These are phyloP conservation scores for Hemitrygon akajei DNA, from an alignment of 2,797 vertebrate species.

Conservation along the genomic window DNA sequence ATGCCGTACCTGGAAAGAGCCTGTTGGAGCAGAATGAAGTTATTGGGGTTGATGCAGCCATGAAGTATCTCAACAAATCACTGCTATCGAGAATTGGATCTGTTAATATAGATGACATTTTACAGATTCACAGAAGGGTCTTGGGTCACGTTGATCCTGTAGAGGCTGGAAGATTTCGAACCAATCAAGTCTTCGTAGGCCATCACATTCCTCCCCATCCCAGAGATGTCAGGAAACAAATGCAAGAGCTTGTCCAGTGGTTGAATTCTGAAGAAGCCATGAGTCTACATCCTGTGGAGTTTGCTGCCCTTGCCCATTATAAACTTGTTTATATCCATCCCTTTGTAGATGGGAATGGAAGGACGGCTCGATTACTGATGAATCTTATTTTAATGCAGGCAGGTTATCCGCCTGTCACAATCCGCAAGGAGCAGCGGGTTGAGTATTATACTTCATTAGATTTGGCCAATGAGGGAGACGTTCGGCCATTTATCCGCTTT, in stretches of 20 bases:
- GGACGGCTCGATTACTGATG: slow-evolving; percentile 88
- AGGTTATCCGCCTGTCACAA: slow-evolving; percentile 84
- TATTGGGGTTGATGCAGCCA: slow-evolving; percentile 82
- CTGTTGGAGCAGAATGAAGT: slow-evolving; percentile 94
- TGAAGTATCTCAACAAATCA: slow-evolving; percentile 89
- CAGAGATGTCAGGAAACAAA: slow-evolving; percentile 76
- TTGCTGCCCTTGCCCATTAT: slow-evolving; percentile 85
- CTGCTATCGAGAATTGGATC: slow-evolving; percentile 72
- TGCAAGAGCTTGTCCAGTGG: slow-evolving; percentile 89
- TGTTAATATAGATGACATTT: slow-evolving; percentile 65
- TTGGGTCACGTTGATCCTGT: slow-evolving; percentile 86
- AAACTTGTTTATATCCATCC: slow-evolving; percentile 95
- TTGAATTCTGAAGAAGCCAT: slow-evolving; percentile 85
- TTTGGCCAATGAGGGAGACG: slow-evolving; percentile 86
- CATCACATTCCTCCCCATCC: slow-evolving; percentile 90
- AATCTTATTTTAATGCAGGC: slow-evolving; percentile 94
- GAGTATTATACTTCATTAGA: slow-evolving; percentile 85
- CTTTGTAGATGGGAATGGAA: slow-evolving; percentile 86
- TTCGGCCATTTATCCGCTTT: slow-evolving; percentile 92
- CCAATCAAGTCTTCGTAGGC: slow-evolving; percentile 86
- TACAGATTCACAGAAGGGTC: slow-evolving; percentile 86
- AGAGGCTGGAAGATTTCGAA: slow-evolving; percentile 79
- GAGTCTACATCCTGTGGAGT: slow-evolving; percentile 87
- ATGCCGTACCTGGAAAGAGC: slow-evolving; percentile 87
- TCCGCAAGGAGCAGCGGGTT: slow-evolving; percentile 84